Evolutionary conservation across 2,797 vertebrate species (phyloP), one percentile per base, ranked within the genome.

Genomic region (Crocidura indochinensis): DNA sequence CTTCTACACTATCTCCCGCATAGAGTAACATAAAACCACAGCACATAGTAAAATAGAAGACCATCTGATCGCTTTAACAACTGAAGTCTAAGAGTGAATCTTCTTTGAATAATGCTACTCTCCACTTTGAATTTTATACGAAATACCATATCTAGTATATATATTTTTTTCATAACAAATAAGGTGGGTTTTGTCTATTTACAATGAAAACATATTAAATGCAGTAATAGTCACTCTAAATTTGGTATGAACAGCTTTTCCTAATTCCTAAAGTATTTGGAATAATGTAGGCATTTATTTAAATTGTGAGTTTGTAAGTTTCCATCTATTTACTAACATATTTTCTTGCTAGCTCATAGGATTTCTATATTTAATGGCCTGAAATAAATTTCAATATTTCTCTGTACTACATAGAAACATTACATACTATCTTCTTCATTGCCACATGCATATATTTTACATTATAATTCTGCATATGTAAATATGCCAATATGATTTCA

Each of bases 391-490:
- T 81, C 86, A 53, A 80, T 87, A 51, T 72, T 86, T 91, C 71
- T 22, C 44, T 91, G 10, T 68, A 75, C 87, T 77, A 91, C 82
- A 49, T 87, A 65, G 90, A 80, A 88, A 53, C 12, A 84, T 71
- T 74, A 84, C n/a, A 88, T 8, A 60, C 47, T 46, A 19, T 47
- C 47, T 89, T 83, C 38, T 38, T 38, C 38, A 38, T 38, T 38
- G 38, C 38, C 38, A 38, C 38, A 38, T 38, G 38, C 26, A 78
- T n/a, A 22, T 44, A 74, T 84, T 60, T 90, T 94, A 47, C 88
- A 90, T 87, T 93, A 95, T 90, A 91, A 69, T 73, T 88, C n/a
- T 67, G 65, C 47, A 68, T 46, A 27, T 53, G 62, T 93, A 88
- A 85, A 62, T 20, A 91, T 75, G 80, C 44, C 29, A 91, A 90